Evolutionary conservation across 2,113 vertebrate genomes (phyloP), one percentile per base, ranked within the genome.

Genomic region (Bos javanicus): DNA sequence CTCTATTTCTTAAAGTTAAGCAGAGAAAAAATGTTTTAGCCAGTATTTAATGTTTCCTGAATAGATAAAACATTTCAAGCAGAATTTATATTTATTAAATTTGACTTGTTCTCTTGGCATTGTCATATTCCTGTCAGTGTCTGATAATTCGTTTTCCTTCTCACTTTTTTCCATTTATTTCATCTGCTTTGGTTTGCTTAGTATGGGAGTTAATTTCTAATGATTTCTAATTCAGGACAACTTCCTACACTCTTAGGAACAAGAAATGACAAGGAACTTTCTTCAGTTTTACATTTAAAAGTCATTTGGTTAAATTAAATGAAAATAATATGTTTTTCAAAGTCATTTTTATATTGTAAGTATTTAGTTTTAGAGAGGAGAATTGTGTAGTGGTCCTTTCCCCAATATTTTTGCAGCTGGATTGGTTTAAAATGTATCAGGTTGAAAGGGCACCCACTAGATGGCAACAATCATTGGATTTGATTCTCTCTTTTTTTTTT

Each of bases 221-320:
- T 90, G 25, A 87, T 95, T 90, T 54, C 23, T 30, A 60, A 56
- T 95, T 97, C 60, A 95, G 9, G 13, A 90, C 57, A 64, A 84
- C 46, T 81, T 83, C 23, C 43, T 36, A 28, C 50, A 78, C 14
- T 82, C 91, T 94, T 43, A 95, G 26, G 46, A 62, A 88, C 33
- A 62, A 52, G 3, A 97, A 93, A 96, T 94, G 54, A 60, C 39
- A 91, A 12, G 28, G 46, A 92, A 94, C 17, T 96, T 74, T 67
- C 30, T 91, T 95, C 46, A 89, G 23, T 39, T 96, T 88, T 91
- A 78, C 56, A 83, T 86, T 92, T 67, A 95, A 95, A 95, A 82
- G 48, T 67, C 21, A 85, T 95, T 91, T 95, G 26, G n/a, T 28
- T 21, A 43, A 76, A 26, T 76, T 76, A 43, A 76, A 26, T 76